Evolutionary conservation across 1,140 invertebrate genomes (phyloP), one percentile per base, ranked within the genome.

Genomic region (Littorina saxatilis): DNA sequence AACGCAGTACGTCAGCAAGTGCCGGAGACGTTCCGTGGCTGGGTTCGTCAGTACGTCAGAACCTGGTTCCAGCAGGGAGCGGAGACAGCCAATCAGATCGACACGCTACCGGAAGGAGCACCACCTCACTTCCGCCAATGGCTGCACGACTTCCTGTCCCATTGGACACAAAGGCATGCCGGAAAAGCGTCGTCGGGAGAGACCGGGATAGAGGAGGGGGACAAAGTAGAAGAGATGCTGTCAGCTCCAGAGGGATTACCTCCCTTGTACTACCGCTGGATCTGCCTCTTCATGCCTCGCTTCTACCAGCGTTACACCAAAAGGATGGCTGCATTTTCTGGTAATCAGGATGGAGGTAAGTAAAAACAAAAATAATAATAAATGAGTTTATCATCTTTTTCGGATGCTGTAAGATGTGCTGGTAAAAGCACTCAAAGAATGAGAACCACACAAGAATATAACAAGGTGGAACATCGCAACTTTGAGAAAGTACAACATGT

Each of bases 21-120:
- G 15, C 76, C 76, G 3, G 37, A 58, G 20, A 20, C 32, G 20
- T 78, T 78, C 40, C 55, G 58, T 4, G 11, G 15, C 76, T 78
- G 76, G 76, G 76, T 78, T 11, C 76, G 76, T 37, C 55, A 63
- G 52, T 78, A 78, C 47, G 76, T 66, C 76, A 32, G 39, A 20
- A 20, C 11, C 55, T 78, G 76, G 76, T 43, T 39, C 76, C 4
- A 20, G 1, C 11, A 40, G 3, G 76, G 58, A 20, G 27, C 3
- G 17, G 20, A 43, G n/a, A 37, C 35, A 27, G 76, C 37, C 7
- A 23, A 29, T 3, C 29, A 40, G 9, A 17, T 35, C 17, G 35
- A 78, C 32, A n/a, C 4, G 1, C 39, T 78, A 7, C 76, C 76
- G 40, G 55, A 40, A 37, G 76, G 76, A 2, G 58, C 35, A 0